Conservation (phyloP, 2,113 vertebrate genomes). For the Nothocercus nigrocapillus region DNA sequence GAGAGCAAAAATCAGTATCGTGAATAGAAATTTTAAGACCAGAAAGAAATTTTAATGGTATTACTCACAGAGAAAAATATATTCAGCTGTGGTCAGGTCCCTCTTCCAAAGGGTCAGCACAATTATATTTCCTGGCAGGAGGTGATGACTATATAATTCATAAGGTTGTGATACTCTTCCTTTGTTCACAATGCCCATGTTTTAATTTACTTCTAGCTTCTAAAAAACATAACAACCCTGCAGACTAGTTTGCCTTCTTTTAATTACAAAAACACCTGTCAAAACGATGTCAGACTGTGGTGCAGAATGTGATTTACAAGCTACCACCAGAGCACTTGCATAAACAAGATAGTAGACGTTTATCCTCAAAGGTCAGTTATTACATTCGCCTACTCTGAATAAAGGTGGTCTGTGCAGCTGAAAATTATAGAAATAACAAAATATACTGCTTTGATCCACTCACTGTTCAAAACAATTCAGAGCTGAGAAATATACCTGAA, state of each 20-base stretch:
- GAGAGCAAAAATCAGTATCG: background rate
- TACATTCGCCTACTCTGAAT: conserved; percentile 28
- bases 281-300: background rate
- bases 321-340: background rate
- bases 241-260: background rate
- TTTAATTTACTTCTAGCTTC: background rate
- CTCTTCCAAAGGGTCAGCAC: background rate
- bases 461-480: conserved; percentile 2
- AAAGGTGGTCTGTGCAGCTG: conserved; percentile 17
- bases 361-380: conserved; percentile 20
- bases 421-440: conserved; percentile 1
- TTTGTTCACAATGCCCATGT: background rate
- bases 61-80: background rate
- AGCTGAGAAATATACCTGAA: background rate
- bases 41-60: background rate
- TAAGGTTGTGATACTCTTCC: background rate
- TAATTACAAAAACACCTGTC: conserved; percentile 30
- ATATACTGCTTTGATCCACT: background rate
- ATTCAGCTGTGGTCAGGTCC: background rate
- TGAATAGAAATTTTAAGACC: background rate
- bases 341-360: conserved; percentile 46
- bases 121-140: background rate
- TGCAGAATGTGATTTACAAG: conserved; percentile 39
- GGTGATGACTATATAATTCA: background rate
- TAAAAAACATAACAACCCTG: background rate